Evolutionary conservation across 2,113 vertebrate genomes (phyloP).

Genomic region (Pithys albifrons): DNA sequence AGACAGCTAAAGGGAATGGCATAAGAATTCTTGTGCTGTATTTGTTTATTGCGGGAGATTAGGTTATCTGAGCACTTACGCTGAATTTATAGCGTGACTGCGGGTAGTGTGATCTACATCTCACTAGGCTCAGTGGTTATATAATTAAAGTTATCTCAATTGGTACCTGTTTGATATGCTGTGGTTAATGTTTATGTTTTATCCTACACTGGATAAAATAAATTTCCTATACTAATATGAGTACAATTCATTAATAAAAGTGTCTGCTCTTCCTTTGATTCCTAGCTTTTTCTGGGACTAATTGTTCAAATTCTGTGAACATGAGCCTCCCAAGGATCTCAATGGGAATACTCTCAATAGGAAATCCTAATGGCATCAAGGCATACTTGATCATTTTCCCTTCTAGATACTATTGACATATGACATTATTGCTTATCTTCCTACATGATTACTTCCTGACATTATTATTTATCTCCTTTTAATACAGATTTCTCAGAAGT

Average conservation of each 20-base stretch:
- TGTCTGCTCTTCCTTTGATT: background rate
- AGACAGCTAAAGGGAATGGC: background rate
- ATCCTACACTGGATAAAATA: background rate
- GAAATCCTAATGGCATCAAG: background rate
- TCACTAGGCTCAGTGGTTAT: background rate
- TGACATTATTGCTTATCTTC: background rate
- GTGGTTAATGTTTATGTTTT: background rate
- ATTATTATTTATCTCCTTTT: background rate
- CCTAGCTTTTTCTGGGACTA: background rate
- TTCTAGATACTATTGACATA: background rate
- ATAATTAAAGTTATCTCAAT: background rate
- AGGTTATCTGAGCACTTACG: background rate
- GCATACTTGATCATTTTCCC: background rate
- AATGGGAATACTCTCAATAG: background rate
- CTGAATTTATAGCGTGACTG: background rate
- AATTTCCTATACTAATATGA: background rate
- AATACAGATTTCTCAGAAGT: background rate
- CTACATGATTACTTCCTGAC: background rate
- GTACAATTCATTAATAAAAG: background rate
- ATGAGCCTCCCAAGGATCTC: background rate
- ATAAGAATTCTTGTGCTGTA: background rate
- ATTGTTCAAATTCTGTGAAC: background rate
- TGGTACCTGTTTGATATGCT: background rate
- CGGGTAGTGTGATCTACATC: background rate
- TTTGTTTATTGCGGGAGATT: conserved; percentile 5